These are phyloP conservation scores for Labia minor DNA, from an alignment of 2,888 invertebrate genomes.

Conservation along the genomic window DNA sequence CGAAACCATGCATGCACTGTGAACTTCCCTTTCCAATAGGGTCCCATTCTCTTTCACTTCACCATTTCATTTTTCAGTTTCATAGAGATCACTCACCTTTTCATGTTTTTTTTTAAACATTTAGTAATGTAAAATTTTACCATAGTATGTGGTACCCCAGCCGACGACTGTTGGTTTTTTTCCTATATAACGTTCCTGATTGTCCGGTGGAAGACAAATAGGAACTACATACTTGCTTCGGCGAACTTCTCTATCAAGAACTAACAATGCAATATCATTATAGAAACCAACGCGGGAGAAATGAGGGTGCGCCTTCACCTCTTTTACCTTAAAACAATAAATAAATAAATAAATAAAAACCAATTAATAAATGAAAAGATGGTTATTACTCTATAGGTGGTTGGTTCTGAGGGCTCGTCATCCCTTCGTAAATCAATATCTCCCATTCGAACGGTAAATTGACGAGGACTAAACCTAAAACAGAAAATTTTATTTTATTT, in stretches of 20 bases:
- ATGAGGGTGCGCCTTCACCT: conserved; percentile 69
- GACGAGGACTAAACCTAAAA: conserved; percentile 70
- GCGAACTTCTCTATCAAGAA: conserved; percentile 58
- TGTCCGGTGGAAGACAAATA: conserved; percentile 64
- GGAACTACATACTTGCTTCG: conserved; percentile 79
- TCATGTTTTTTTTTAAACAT: background rate
- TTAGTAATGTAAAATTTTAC: conserved; percentile 34
- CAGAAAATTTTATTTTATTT: conserved; percentile 16
- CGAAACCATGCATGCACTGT: no score
- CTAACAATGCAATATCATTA: conserved; percentile 84
- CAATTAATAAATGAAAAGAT: no score
- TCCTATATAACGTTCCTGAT: conserved; percentile 56
- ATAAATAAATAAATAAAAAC: no score
- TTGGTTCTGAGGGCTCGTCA: conserved; percentile 74
- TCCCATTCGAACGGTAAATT: conserved; percentile 79
- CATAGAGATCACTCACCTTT: conserved; percentile 2
- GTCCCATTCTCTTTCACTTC: background rate
- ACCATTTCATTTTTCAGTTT: background rate
- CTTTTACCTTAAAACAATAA: conserved; percentile 34
- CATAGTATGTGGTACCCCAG: conserved; percentile 85
- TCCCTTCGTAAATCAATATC: conserved; percentile 76
- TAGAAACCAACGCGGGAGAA: conserved; percentile 87
- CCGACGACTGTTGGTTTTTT: conserved; percentile 78
- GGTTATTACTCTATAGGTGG: conserved; percentile 58
- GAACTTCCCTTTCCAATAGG: no score